Evolutionary conservation across 64 coral and sea anemone genomes (phyloP).

Genomic region (Dendronephthya gigantea): DNA sequence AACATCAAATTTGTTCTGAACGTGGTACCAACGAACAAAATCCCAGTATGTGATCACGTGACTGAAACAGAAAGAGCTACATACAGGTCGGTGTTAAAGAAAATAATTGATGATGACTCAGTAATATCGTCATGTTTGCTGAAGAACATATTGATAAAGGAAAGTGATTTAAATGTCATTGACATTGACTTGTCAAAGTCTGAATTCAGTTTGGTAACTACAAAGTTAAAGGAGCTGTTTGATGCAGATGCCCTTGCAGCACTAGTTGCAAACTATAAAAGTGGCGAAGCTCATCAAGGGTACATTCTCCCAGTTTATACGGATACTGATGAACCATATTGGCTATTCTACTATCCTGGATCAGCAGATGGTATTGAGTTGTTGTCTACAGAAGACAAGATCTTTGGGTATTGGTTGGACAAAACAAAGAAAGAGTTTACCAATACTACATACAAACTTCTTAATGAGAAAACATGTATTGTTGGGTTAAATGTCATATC

Average conservation of each 20-base stretch:
- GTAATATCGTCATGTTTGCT: not conserved
- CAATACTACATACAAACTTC: not conserved
- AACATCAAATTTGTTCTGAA: not conserved
- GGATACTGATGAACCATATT: not conserved
- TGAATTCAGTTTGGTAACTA: not conserved
- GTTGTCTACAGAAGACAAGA: not conserved
- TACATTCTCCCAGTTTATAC: not conserved
- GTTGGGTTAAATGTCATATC: not conserved
- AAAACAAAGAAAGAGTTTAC: not conserved
- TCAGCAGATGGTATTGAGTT: not conserved
- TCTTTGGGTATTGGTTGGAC: not conserved
- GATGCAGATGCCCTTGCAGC: not conserved
- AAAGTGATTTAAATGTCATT: not conserved
- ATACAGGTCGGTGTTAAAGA: not conserved
- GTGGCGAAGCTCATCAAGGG: not conserved
- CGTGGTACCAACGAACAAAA: not conserved
- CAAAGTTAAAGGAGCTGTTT: not conserved
- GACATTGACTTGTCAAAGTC: not conserved
- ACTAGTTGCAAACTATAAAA: not conserved
- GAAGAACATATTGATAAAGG: not conserved
- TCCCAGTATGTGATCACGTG: not conserved
- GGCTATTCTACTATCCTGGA: constrained; percentile 2
- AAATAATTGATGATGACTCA: not conserved
- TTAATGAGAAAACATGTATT: not conserved
- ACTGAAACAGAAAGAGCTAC: not conserved